Conservation (phyloP, 2,113 vertebrate species). For the Danionella cerebrum region DNA sequence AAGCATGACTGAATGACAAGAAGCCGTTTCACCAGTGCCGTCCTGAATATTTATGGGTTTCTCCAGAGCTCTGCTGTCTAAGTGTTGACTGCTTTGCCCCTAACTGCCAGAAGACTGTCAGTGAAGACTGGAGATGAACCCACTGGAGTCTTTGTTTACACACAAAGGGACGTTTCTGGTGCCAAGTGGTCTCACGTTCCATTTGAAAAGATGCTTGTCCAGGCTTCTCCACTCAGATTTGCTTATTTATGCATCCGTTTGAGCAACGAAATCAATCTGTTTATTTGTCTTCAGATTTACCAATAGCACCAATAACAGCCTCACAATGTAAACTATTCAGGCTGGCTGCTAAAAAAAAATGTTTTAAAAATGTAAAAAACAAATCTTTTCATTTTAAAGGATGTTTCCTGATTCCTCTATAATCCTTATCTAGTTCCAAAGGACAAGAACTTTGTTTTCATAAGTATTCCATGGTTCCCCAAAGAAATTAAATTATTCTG, state of each 20-base stretch:
- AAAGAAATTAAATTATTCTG: too few species aligned
- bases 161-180: not conserved
- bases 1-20: not conserved
- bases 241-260: not conserved
- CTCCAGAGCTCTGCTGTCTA: not conserved
- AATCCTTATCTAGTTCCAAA: too few species aligned
- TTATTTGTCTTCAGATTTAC: not conserved
- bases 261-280: not conserved
- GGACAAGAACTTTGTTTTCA: too few species aligned
- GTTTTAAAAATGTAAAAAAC: too few species aligned
- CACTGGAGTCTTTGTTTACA: not conserved
- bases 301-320: too few species aligned
- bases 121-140: not conserved
- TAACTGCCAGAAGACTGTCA: slow-evolving; percentile 5
- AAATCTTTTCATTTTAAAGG: too few species aligned
- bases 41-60: slow-evolving; percentile 1
- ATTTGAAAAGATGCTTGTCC: not conserved
- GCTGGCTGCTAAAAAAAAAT: too few species aligned
- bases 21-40: not conserved
- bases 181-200: not conserved
- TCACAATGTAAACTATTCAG: too few species aligned
- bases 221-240: not conserved
- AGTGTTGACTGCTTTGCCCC: not conserved
- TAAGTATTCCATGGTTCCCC: too few species aligned
- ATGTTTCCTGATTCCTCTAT: too few species aligned